Conservation (phyloP, 2,113 vertebrate species). For the Dascyllus trimaculatus region DNA sequence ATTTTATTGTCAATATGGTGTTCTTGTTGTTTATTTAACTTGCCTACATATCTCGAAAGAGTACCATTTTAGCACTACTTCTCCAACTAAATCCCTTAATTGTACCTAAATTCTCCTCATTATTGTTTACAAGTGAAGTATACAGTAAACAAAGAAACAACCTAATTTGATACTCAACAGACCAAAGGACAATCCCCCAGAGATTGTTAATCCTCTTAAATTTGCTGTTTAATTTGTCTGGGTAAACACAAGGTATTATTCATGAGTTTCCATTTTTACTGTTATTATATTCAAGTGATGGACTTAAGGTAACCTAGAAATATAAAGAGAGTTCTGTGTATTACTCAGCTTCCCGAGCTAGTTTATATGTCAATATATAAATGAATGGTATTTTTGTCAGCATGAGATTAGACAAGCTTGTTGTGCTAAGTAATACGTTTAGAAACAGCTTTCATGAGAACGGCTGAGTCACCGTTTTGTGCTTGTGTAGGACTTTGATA, state of each 20-base stretch:
- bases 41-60: no score
- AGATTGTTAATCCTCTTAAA: not conserved
- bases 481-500: slow-evolving; percentile 29
- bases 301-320: not conserved
- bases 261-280: not conserved
- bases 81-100: not conserved
- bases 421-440: slow-evolving; percentile 24
- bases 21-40: no score
- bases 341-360: no score
- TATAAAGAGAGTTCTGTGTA: not conserved
- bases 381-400: not conserved
- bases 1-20: no score
- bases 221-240: slow-evolving; percentile 1
- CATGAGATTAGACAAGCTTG: not conserved
- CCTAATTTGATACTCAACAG: not conserved
- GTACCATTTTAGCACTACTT: not conserved
- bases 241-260: not conserved
- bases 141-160: not conserved
- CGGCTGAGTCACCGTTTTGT: slow-evolving; percentile 42
- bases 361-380: no score
- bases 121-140: not conserved
- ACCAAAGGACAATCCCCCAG: not conserved
- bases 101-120: not conserved
- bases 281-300: not conserved
- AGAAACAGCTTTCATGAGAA: slow-evolving; percentile 34